Evolutionary conservation across 2,797 vertebrate genomes (phyloP).

Genomic region (Typhlichthys eigenmanni): DNA sequence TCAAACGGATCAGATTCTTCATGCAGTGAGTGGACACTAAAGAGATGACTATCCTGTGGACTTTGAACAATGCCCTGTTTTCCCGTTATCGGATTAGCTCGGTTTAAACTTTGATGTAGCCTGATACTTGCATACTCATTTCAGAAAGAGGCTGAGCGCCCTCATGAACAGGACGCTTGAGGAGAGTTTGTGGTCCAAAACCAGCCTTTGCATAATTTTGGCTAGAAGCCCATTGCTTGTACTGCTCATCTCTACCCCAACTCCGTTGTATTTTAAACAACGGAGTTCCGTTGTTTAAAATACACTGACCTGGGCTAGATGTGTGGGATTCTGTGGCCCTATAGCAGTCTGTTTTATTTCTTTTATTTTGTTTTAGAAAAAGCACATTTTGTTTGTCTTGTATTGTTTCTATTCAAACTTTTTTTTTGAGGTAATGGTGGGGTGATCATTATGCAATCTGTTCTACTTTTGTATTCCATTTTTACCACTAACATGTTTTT

Average conservation of each 20-base stretch:
- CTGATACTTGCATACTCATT: background rate
- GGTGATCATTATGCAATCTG: constrained; percentile 74
- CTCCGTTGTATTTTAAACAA: no score
- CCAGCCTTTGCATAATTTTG: no score
- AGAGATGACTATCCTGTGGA: constrained; percentile 10
- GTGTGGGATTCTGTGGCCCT: no score
- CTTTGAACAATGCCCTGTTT: background rate
- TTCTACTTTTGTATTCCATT: constrained; percentile 68
- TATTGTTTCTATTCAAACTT: constrained; percentile 51
- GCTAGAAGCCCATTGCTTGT: no score
- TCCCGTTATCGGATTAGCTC: constrained; percentile 1
- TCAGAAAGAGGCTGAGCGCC: no score
- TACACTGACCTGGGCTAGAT: no score
- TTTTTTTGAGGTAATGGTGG: constrained; percentile 50
- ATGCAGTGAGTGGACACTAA: constrained; percentile 6
- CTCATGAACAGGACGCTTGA: no score
- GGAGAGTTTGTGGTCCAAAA: no score
- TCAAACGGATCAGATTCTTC: background rate
- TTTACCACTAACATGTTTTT: constrained; percentile 69
- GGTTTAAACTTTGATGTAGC: constrained; percentile 14
- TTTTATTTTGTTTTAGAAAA: constrained; percentile 23
- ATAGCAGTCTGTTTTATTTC: no score
- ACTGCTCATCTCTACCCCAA: no score
- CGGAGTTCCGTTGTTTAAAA: no score
- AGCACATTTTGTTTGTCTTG: constrained; percentile 57